Evolutionary conservation across 2,797 vertebrate species (phyloP).

Genomic region (Pyrocephalus nanus): DNA sequence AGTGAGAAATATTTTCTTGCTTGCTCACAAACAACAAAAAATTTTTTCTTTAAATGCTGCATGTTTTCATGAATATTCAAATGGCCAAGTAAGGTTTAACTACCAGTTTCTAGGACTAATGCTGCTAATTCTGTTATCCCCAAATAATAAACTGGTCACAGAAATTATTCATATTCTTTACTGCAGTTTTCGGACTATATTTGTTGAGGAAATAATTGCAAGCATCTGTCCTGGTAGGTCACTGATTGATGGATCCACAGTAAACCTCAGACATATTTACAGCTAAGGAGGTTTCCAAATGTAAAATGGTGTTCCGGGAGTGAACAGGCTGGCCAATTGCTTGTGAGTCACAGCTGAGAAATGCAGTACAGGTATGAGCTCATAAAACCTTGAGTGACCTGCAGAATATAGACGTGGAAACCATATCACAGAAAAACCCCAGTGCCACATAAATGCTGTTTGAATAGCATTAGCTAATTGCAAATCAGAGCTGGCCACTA

Average conservation of each 20-base stretch:
- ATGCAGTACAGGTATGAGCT: conserved; percentile 45
- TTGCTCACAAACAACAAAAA: background rate
- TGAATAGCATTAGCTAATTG: conserved; percentile 17
- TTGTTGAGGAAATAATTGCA: conserved; percentile 30
- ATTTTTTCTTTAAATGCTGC: background rate
- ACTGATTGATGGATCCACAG: background rate
- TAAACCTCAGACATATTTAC: conserved; percentile 30
- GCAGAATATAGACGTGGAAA: background rate
- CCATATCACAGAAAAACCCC: background rate
- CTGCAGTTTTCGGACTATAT: background rate
- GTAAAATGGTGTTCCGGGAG: conserved; percentile 23
- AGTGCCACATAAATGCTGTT: conserved; percentile 14
- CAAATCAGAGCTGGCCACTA: background rate
- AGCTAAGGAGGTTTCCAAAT: conserved; percentile 27
- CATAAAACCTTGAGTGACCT: conserved; percentile 23
- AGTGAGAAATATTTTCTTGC: background rate
- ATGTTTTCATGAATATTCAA: background rate
- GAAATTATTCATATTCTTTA: background rate
- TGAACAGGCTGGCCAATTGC: background rate
- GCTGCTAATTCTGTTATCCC: background rate
- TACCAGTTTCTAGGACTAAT: background rate
- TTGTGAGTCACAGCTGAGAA: conserved; percentile 25
- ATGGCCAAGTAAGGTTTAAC: background rate
- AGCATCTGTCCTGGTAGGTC: conserved; percentile 6
- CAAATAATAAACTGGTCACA: background rate